These are phyloP conservation scores for Microplitis demolitor DNA, from an alignment of 1,140 invertebrate genomes.

Conservation along the genomic window DNA sequence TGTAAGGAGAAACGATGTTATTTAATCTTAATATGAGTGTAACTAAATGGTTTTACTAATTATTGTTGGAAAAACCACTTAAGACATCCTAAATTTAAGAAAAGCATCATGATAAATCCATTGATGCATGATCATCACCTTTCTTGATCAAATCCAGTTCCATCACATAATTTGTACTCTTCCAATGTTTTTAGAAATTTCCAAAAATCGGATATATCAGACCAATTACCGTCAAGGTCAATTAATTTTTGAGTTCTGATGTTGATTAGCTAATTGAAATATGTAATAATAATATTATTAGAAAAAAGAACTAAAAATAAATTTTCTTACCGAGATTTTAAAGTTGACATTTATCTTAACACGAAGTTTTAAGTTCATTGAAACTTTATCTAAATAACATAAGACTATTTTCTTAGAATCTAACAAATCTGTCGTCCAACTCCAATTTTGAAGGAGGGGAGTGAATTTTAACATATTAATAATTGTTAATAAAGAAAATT, in stretches of 20 bases:
- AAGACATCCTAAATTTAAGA: not conserved
- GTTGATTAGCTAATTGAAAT: not conserved
- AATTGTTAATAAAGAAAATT: not conserved
- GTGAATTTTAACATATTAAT: not conserved
- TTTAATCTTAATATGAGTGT: no score
- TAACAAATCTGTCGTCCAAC: not conserved
- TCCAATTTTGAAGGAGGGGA: not conserved
- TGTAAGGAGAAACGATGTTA: no score
- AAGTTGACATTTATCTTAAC: not conserved
- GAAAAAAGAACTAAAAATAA: not conserved
- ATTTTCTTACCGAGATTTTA: not conserved
- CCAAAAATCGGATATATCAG: not conserved
- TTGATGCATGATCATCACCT: not conserved
- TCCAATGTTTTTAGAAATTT: not conserved
- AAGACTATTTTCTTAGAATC: not conserved
- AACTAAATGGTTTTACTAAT: no score
- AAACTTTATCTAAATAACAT: not conserved
- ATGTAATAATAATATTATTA: not conserved
- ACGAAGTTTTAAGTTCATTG: not conserved
- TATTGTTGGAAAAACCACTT: no score
- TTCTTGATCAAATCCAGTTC: not conserved
- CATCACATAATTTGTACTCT: not conserved
- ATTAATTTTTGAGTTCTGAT: not conserved
- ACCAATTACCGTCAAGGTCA: not conserved
- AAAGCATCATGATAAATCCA: not conserved